Conservation (phyloP, 2,797 vertebrate species). For the Huso huso region DNA sequence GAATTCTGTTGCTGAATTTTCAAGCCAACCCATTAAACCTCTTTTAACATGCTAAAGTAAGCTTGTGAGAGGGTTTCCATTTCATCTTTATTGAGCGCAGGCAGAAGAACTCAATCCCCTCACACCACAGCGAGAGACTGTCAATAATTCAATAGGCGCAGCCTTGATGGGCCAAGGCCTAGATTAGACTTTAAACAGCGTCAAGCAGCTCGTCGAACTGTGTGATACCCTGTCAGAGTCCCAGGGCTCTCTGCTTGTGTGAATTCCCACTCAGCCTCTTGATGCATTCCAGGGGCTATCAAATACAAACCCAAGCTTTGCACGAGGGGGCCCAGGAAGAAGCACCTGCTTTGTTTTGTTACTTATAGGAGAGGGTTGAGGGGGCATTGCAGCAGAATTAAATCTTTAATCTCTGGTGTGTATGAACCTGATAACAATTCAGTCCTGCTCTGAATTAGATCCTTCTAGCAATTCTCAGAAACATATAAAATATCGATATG, state of each 20-base stretch:
- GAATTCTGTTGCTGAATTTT: conserved; percentile 66
- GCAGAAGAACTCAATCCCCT: conserved; percentile 47
- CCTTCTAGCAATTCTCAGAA: too few relatives aligned
- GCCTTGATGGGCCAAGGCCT: conserved; percentile 65
- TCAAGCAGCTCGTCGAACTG: conserved; percentile 62
- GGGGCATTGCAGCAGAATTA: not conserved
- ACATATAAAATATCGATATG: too few relatives aligned
- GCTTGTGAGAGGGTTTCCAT: conserved; percentile 69
- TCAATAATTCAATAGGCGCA: conserved; percentile 74
- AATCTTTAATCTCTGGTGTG: too few relatives aligned
- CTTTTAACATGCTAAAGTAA: conserved; percentile 61
- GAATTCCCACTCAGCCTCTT: conserved; percentile 50
- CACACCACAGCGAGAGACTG: conserved; percentile 51
- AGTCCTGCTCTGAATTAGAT: too few relatives aligned
- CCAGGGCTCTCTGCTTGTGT: conserved; percentile 69
- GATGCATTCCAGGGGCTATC: conserved; percentile 57
- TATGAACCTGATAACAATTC: too few relatives aligned
- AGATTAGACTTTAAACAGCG: conserved; percentile 62
- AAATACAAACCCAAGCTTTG: conserved; percentile 39
- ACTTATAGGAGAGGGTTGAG: not conserved
- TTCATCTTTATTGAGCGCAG: conserved; percentile 66
- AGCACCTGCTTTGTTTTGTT: conserved; percentile 42
- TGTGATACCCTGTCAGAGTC: conserved; percentile 60
- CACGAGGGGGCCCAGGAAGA: conserved; percentile 46
- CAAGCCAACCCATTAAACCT: conserved; percentile 69